Base-by-base conservation (phyloP, 2,113 vertebrate species). In the Echinops telfairi region DNA sequence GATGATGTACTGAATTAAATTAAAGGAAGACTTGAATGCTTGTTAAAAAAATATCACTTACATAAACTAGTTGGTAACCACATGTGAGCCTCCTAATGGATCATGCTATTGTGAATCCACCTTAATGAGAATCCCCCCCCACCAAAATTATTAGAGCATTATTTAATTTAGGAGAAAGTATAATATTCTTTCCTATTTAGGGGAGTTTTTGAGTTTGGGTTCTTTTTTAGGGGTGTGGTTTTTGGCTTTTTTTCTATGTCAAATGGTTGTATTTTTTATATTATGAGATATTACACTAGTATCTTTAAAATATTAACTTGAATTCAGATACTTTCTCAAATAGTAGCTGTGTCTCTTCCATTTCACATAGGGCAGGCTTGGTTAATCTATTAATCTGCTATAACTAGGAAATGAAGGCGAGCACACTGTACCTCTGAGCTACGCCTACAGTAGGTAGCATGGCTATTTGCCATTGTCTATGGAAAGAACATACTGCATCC, bases 1-100 rank as follows among this genome's bases (percentile, higher is more conserved):
- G 97, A 97, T 97, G 95, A 95, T 96, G 86, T 95, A 95, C 88
- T 94, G 93, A 96, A 96, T 97, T 97, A 97, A 96, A 97, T 97
- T 96, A 97, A 96, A 94, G 94, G 96, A 95, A 95, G 94, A 97
- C 94, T 96, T 95, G 94, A 96, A 96, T 96, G 96, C 94, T 87
- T 97, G 92, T 96, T 97, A 93, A 95, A 95, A 97, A 97, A 96
- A 95, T 96, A 97, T 96, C 93, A 43, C 96, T 97, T 96, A 95
- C 90, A 95, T 94, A 96, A 97, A 97, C 94, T 85, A 89, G 90
- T 96, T 95, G 96, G 92, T 94, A 96, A 93, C 94, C 95, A 92
- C 88, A 90, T 94, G 77, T 87, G 93, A 95, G 90, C 75, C 83
- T 94, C 78, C 93, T 95, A 96, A 97, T 97, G 94, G 89, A 89